Base-by-base conservation (phyloP, 2,797 vertebrate genomes). In the Borostomias antarcticus region DNA sequence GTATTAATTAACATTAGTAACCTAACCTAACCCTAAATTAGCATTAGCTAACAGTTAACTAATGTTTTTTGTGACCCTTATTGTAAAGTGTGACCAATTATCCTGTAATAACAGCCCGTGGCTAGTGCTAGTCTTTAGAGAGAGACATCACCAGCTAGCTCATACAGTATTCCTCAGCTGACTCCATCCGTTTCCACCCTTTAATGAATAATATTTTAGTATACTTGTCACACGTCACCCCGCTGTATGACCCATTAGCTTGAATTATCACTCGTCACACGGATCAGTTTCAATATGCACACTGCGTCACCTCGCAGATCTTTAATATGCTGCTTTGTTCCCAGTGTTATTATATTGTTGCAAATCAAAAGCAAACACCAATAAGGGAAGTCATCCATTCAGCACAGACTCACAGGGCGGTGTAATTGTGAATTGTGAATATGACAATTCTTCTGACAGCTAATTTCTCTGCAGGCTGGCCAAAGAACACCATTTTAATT, bases 401-500 rank as follows among this genome's bases (percentile, higher is more conserved):
- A 25, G 64, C 58, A 66, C 56, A 57, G 62, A 45, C 30, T 29
- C 21, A 15, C n/a, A n/a, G 26, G 32, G 30, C 30, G 21, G 17
- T 30, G 28, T 40, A 13, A 59, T 67, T 37, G 56, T 8, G 43
- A 66, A 64, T 17, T 64, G 45, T 56, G 29, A 29, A 47, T 58
- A 32, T 21, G 26, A 74, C 30, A 32, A 26, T 13, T 50, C 37
- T 43, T 17, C 48, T 56, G 73, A 81, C 68, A 75, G 51, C 53
- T 77, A 26, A 75, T 79, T 72, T 51, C 21, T 37, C 53, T 51
- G 23, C 33, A 61, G 28, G 37, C 30, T 63, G 56, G 53, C 64
- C 21, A 62, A 62, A 69, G 64, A 28, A 50, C 23, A n/a, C 37
- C 57, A 17, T 76, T 79, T 79, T 68, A 73, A 66, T 77, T 78